Base-by-base conservation (phyloP, 1,140 invertebrate species). In the Melipona quadrifasciata region DNA sequence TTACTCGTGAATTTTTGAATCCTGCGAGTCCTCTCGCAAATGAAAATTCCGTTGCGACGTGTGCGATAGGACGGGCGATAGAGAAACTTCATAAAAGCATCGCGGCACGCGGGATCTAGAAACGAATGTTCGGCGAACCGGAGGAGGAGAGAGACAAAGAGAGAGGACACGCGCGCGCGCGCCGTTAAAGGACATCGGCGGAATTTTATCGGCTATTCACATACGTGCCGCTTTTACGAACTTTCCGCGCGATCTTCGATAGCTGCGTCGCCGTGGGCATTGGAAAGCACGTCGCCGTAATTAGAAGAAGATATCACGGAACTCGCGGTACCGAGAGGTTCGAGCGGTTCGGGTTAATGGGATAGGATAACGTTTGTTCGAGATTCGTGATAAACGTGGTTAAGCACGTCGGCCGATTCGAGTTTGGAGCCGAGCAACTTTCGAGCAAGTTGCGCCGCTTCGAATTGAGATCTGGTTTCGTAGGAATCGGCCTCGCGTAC, bases 161-260 rank as follows among this genome's bases (percentile, higher is more conserved):
- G 21, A 53, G 73, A 8, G 39, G 39, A 47, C n/a, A n/a, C 39
- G 39, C 27, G 53, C 27, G 0, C n/a, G 31, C 2, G 14, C 47
- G 55, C 81, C 81, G 65, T 76, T 83, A 83, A 83, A 83, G 82
- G 82, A 83, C 82, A 83, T 39, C 76, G 64, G 8, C 21, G 74
- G 82, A 83, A 83, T 83, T 83, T 83, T 78, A 83, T 83, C 82
- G 68, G 31, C 74, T 65, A 70, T 83, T 83, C 82, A 61, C n/a
- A 83, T 78, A 78, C 31, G 53, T 68, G 75, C 75, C 65, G 82
- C 74, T 61, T 83, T 78, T 78, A 76, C 82, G 11, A 67, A 55
- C 65, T 78, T 78, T 83, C 82, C 75, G 51, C 74, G 80, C 74
- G 82, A 83, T 83, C 34, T 47, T 67, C 57, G 82, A 83, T 83